Conservation (phyloP, 2,888 invertebrate species). For the Eurytoma californica region DNA sequence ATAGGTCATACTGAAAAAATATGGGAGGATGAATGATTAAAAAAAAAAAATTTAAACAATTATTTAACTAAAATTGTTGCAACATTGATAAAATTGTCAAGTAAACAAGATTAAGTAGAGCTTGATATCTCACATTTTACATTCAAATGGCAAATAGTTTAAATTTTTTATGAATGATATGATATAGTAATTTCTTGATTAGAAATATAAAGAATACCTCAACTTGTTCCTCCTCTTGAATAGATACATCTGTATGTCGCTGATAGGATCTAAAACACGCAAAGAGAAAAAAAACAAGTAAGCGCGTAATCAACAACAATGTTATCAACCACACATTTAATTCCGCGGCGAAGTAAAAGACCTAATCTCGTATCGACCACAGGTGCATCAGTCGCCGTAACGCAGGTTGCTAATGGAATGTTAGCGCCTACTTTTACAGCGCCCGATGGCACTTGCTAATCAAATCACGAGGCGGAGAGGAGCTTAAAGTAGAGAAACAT, state of each 20-base stretch:
- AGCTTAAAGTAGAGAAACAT: neutral
- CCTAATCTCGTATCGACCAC: neutral
- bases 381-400: neutral
- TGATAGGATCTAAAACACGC: slow-evolving; percentile 63
- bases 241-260: slow-evolving; percentile 66
- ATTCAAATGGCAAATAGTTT: neutral
- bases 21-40: slow-evolving; percentile 4
- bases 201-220: slow-evolving; percentile 62
- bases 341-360: neutral
- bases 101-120: too few relatives aligned
- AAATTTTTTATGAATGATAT: neutral
- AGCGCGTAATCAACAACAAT: neutral
- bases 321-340: neutral
- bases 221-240: slow-evolving; percentile 68
- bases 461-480: neutral
- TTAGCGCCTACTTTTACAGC: neutral
- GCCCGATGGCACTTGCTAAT: neutral
- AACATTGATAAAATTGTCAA: too few relatives aligned
- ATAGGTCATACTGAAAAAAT: slow-evolving; percentile 40
- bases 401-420: neutral
- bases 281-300: neutral
- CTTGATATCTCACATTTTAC: too few relatives aligned
- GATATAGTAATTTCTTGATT: neutral
- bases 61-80: neutral
- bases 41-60: neutral